These are phyloP conservation scores for Esox lucius DNA, from an alignment of 2,797 vertebrate genomes.

Conservation along the genomic window DNA sequence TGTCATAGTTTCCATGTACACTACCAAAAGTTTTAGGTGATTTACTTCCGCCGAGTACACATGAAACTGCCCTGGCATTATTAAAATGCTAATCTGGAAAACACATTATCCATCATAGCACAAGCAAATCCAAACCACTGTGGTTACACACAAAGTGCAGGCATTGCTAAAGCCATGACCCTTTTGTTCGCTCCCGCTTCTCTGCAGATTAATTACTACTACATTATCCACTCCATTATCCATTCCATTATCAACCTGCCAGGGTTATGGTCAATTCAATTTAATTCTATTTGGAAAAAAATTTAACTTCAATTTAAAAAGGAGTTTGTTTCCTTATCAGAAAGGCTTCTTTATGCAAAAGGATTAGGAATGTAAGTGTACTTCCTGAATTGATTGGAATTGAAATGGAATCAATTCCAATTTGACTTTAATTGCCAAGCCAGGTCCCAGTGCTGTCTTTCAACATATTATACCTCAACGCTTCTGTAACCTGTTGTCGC, in stretches of 20 bases:
- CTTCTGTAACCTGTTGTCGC: background rate
- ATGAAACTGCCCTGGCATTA: background rate
- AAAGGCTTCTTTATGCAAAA: no score
- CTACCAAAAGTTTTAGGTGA: background rate
- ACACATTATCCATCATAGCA: constrained; percentile 18
- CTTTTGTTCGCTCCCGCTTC: constrained; percentile 1
- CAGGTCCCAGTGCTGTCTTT: constrained; percentile 21
- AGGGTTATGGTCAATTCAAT: no score
- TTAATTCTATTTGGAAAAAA: no score
- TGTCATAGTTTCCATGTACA: background rate
- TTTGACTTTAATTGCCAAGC: background rate
- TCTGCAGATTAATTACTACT: constrained; percentile 10
- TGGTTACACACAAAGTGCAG: background rate
- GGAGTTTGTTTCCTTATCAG: no score
- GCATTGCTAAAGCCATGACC: background rate
- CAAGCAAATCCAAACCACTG: background rate
- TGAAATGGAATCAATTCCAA: no score
- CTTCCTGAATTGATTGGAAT: no score
- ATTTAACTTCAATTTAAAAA: no score
- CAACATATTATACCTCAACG: constrained; percentile 20
- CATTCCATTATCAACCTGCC: no score
- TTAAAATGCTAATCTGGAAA: constrained; percentile 25
- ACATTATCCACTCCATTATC: no score
- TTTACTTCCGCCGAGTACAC: background rate
- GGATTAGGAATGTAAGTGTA: no score